Percentiles rank a stretch among this genome's conserved stretches.
phyloP scores from a whole-genome alignment of 2,888 invertebrate genomes.

The Troilus luridus region DNA sequence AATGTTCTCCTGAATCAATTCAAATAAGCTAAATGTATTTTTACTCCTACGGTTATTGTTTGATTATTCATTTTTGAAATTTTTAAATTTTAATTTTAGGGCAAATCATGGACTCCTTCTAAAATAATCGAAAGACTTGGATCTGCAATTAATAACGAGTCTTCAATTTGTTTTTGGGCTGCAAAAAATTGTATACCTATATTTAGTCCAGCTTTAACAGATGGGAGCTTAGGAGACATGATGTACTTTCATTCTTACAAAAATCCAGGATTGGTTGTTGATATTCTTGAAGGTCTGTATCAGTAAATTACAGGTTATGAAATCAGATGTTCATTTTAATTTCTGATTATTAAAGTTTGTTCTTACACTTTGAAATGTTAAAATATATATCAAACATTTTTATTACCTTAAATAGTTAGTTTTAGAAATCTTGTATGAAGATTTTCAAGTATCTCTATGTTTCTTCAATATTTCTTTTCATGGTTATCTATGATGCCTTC shows the following conservation, averaged over 20 bases:
- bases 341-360: too few relatives aligned
- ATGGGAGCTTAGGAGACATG: constrained; percentile 98
- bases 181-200: constrained; percentile 97
- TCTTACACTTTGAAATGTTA: too few relatives aligned
- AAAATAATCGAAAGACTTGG: constrained; percentile 88
- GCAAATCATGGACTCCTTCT: constrained; percentile 91
- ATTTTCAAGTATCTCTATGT: too few relatives aligned
- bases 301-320: not conserved
- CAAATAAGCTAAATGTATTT: too few relatives aligned
- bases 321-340: not conserved
- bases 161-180: constrained; percentile 97
- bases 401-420: too few relatives aligned
- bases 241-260: constrained; percentile 98
- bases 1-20: too few relatives aligned
- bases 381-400: too few relatives aligned
- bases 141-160: constrained; percentile 88
- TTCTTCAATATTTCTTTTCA: too few relatives aligned
- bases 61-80: not conserved
- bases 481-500: too few relatives aligned
- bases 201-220: constrained; percentile 97
- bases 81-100: constrained; percentile 68
- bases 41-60: not conserved
- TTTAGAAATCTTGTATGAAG: too few relatives aligned
- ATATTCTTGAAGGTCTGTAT: constrained; percentile 85
- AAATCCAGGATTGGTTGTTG: constrained; percentile 92